Conservation (phyloP, 2,888 invertebrate species). For the Troides oblongomaculatus region DNA sequence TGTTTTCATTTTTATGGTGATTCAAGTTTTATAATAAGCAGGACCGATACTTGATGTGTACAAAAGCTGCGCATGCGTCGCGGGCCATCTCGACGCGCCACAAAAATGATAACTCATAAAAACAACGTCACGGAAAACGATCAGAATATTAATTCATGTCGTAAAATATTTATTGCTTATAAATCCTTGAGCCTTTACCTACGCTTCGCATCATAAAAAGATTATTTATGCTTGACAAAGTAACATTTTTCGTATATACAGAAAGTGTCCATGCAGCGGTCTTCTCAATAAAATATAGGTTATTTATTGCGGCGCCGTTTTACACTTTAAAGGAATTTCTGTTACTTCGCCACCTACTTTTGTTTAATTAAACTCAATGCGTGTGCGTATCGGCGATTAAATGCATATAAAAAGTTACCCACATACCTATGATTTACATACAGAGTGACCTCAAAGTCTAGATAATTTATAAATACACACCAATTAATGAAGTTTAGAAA, state of each 20-base stretch:
- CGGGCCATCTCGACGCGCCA: slow-evolving; percentile 63
- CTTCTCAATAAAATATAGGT: slow-evolving; percentile 73
- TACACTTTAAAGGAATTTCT: slow-evolving; percentile 44
- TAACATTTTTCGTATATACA: slow-evolving; percentile 77
- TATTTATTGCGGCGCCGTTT: slow-evolving; percentile 71
- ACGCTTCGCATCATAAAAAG: slow-evolving; percentile 80
- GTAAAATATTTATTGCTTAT: slow-evolving; percentile 80
- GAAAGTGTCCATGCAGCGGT: slow-evolving; percentile 64
- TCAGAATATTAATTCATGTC: slow-evolving; percentile 80
- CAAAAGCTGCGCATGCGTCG: slow-evolving; percentile 53
- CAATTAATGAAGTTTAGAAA: slow-evolving; percentile 37
- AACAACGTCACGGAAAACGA: slow-evolving; percentile 79
- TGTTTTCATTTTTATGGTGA: slow-evolving; percentile 63
- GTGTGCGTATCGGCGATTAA: slow-evolving; percentile 40
- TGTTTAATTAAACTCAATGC: slow-evolving; percentile 46
- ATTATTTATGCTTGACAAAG: slow-evolving; percentile 79
- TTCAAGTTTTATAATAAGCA: slow-evolving; percentile 67
- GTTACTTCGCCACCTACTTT: slow-evolving; percentile 39
- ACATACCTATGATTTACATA: slow-evolving; percentile 44
- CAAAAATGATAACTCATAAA: slow-evolving; percentile 80
- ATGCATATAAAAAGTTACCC: slow-evolving; percentile 12
- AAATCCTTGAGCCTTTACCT: slow-evolving; percentile 80
- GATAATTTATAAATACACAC: slow-evolving; percentile 41
- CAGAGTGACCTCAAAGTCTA: slow-evolving; percentile 42
- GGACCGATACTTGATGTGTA: slow-evolving; percentile 65